Percentiles rank a stretch among this genome's conserved stretches.
Evolutionary conservation across 1,140 invertebrate species (phyloP).

Genomic region (Zaprionus capensis): DNA sequence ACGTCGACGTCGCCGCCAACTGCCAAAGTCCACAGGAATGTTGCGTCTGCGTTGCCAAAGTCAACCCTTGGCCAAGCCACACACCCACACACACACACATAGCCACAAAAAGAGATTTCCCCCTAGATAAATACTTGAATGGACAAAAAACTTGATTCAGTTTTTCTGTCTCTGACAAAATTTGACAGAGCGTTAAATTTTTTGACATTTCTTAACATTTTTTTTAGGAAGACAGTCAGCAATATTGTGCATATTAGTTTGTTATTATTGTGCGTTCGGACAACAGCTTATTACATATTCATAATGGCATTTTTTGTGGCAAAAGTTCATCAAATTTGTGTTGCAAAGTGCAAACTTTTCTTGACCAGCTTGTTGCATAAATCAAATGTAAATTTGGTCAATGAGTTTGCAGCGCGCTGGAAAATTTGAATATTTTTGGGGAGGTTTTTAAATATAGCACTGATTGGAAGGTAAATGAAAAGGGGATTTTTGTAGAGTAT

Average conservation of each 20-base stretch:
- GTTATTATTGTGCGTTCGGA: constrained; percentile 4
- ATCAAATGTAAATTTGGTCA: constrained; percentile 15
- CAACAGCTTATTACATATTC: constrained; percentile 36
- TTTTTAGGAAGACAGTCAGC: constrained; percentile 9
- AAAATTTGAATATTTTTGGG: not conserved
- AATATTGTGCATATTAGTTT: constrained; percentile 22
- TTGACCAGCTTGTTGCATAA: constrained; percentile 8
- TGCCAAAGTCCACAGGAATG: constrained; percentile 13
- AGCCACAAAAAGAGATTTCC: constrained; percentile 20
- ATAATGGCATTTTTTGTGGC: constrained; percentile 4
- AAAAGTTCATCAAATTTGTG: constrained; percentile 18
- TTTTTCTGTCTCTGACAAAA: constrained; percentile 28
- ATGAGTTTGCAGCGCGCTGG: not conserved
- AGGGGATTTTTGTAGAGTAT: not conserved
- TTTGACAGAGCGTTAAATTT: constrained; percentile 35
- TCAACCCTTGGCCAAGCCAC: constrained; percentile 35
- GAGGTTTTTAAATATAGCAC: not conserved
- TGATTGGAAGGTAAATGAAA: not conserved
- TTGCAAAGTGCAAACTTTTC: constrained; percentile 7
- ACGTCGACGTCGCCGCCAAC: not conserved
- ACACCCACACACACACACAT: constrained; percentile 1
- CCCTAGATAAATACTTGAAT: constrained; percentile 35
- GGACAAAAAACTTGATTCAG: constrained; percentile 30
- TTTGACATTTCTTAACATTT: constrained; percentile 30
- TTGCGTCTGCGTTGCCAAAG: not conserved